A percentile compares a stretch with the other conserved stretches of the same genome.
Conservation (phyloP, 2,888 invertebrate species). For the Phalera bucephala region DNA sequence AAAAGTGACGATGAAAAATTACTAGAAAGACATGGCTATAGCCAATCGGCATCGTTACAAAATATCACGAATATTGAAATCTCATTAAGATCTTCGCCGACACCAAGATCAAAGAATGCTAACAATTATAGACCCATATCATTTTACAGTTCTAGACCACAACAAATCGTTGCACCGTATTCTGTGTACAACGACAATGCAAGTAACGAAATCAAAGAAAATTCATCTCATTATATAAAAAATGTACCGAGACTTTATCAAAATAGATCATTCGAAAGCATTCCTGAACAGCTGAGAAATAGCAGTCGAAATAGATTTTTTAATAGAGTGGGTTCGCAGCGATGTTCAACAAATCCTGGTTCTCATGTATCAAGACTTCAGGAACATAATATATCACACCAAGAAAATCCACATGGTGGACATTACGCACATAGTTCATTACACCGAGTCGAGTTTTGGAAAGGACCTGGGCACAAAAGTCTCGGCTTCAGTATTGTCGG, state of each 20-base stretch:
- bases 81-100: slow-evolving; percentile 63
- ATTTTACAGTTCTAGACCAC: slow-evolving; percentile 62
- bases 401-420: slow-evolving; percentile 53
- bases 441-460: slow-evolving; percentile 86
- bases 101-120: slow-evolving; percentile 46
- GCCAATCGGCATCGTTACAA: slow-evolving; percentile 70
- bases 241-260: slow-evolving; percentile 71
- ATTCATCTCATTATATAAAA: slow-evolving; percentile 70
- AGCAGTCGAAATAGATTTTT: slow-evolving; percentile 72
- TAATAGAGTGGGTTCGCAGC: slow-evolving; percentile 72
- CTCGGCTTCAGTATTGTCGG: slow-evolving; percentile 96
- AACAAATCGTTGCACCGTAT: slow-evolving; percentile 47
- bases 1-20: slow-evolving; percentile 81
- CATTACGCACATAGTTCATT: slow-evolving; percentile 60
- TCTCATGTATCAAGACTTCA: slow-evolving; percentile 61
- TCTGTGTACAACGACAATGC: slow-evolving; percentile 55
- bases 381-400: slow-evolving; percentile 50
- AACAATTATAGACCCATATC: slow-evolving; percentile 77
- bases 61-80: slow-evolving; percentile 79
- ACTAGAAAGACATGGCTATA: slow-evolving; percentile 63
- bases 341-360: slow-evolving; percentile 58
- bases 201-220: slow-evolving; percentile 71
- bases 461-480: slow-evolving; percentile 92
- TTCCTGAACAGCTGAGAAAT: slow-evolving; percentile 71
- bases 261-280: slow-evolving; percentile 76